Evolutionary conservation across 35 echinoderm and acorn worm genomes (phyloP).

Genomic region (Nesometra sesokonis): DNA sequence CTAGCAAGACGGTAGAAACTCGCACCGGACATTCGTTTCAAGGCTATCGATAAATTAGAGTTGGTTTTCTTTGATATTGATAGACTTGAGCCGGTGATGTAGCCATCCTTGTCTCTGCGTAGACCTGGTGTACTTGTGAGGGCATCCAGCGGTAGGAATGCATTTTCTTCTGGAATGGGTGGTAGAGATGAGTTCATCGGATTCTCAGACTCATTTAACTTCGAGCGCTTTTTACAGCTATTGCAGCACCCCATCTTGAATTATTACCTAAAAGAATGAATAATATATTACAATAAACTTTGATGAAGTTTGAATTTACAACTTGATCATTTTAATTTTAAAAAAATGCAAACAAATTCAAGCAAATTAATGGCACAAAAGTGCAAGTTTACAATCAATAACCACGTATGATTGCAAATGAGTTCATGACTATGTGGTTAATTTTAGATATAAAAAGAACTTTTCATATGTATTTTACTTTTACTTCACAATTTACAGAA

Average conservation of each 20-base stretch:
- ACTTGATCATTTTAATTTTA: no score
- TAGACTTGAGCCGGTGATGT: conserved; percentile 37
- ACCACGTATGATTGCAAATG: no score
- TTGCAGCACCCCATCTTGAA: conserved; percentile 89
- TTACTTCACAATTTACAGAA: no score
- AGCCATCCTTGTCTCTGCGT: conserved; percentile 21
- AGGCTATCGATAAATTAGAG: background rate
- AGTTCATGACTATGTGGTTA: no score
- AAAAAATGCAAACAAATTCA: no score
- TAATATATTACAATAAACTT: background rate
- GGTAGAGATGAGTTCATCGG: conserved; percentile 56
- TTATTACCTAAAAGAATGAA: background rate
- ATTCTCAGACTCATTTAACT: conserved; percentile 33
- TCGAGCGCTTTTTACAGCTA: conserved; percentile 61
- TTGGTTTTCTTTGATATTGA: conserved; percentile 43
- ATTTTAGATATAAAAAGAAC: no score
- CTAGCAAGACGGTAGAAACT: conserved; percentile 79
- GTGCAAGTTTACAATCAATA: no score
- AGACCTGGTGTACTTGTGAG: conserved; percentile 27
- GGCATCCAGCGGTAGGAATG: conserved; percentile 11
- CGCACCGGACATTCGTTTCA: conserved; percentile 27
- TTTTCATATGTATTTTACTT: no score
- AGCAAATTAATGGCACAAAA: no score
- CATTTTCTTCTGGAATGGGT: conserved; percentile 38
- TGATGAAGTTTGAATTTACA: no score